Evolutionary conservation across 2,113 vertebrate species (phyloP).

Genomic region (Oostethus manadensis): DNA sequence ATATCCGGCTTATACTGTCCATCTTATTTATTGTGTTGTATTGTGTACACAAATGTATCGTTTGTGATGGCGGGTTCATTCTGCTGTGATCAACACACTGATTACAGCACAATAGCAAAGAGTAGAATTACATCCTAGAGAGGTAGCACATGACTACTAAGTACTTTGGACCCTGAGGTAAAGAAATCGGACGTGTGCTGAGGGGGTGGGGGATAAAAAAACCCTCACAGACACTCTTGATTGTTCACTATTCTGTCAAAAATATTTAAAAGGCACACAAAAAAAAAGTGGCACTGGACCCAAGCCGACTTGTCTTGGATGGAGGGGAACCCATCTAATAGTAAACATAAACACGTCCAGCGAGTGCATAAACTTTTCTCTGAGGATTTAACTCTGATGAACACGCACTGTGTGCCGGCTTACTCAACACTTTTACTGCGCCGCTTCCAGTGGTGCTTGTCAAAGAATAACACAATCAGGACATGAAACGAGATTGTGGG

Average conservation of each 20-base stretch:
- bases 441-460: not conserved
- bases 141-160: constrained; percentile 58
- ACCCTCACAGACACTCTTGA: constrained; percentile 1
- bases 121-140: constrained; percentile 41
- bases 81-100: constrained; percentile 7
- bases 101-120: constrained; percentile 31
- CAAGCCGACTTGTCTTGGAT: not conserved
- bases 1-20: not conserved
- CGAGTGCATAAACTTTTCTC: not conserved
- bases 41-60: not conserved
- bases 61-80: not conserved
- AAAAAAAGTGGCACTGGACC: not conserved
- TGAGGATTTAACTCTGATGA: not conserved
- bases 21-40: not conserved
- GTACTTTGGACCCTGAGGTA: constrained; percentile 34
- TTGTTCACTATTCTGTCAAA: not conserved
- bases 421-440: not conserved
- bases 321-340: not conserved
- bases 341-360: not conserved
- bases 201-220: constrained; percentile 6
- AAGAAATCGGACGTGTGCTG: constrained; percentile 13
- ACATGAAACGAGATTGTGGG: not conserved
- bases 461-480: constrained; percentile 8
- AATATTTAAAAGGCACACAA: not conserved
- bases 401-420: not conserved